Percentiles rank a stretch among this genome's conserved stretches.
phyloP scores from a whole-genome alignment of 2,797 vertebrate species.

The Champsocephalus esox region DNA sequence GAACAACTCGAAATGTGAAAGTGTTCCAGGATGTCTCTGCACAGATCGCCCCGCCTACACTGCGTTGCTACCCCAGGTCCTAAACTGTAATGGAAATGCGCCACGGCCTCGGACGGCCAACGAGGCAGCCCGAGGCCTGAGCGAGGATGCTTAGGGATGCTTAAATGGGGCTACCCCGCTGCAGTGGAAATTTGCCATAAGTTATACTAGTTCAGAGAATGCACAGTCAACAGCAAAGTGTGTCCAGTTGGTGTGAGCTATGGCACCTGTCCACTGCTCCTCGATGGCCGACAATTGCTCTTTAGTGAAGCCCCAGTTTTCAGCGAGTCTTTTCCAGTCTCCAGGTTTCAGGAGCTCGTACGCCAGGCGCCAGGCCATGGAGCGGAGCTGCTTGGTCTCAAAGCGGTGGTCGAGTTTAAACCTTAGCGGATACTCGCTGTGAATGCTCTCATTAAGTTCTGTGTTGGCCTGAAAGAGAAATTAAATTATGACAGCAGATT shows the following conservation, averaged over 20 bases:
- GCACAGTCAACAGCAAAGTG: constrained; percentile 8
- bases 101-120: too few relatives aligned
- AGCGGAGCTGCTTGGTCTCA: constrained; percentile 86
- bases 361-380: constrained; percentile 88
- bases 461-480: constrained; percentile 85
- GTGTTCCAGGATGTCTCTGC: too few relatives aligned
- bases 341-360: constrained; percentile 85
- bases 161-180: too few relatives aligned
- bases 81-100: too few relatives aligned
- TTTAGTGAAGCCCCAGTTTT: constrained; percentile 87
- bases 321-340: constrained; percentile 91
- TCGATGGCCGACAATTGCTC: constrained; percentile 89
- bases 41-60: too few relatives aligned
- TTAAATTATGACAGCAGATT: constrained; percentile 78
- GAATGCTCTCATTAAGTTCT: constrained; percentile 68
- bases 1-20: too few relatives aligned
- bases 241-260: constrained; percentile 10
- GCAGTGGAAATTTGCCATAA: too few relatives aligned
- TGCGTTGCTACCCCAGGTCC: too few relatives aligned
- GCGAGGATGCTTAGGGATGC: too few relatives aligned
- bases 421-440: constrained; percentile 79
- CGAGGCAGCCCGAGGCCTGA: too few relatives aligned
- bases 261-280: constrained; percentile 92
- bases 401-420: constrained; percentile 92
- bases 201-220: constrained; percentile 8